Percentiles rank a stretch among this genome's conserved stretches.
These are phyloP conservation scores for Caenorhabditis doughertyi DNA, from an alignment of 2,888 invertebrate species.

Conservation along the genomic window DNA sequence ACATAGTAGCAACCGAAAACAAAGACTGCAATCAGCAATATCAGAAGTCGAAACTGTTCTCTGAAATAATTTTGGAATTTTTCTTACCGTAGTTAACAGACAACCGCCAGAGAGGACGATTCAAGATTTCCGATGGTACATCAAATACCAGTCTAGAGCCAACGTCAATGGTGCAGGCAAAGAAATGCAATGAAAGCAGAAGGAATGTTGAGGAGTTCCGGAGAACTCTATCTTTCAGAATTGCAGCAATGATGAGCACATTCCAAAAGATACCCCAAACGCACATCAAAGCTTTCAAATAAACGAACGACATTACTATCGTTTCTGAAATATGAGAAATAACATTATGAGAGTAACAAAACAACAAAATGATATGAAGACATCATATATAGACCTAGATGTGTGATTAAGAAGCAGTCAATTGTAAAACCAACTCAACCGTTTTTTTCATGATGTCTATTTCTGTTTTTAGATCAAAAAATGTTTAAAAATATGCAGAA, in stretches of 20 bases:
- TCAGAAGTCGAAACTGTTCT: neutral
- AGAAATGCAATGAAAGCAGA: conserved; percentile 40
- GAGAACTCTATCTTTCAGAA: conserved; percentile 51
- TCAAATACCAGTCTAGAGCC: conserved; percentile 61
- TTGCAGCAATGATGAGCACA: conserved; percentile 47
- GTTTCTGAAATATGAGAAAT: neutral
- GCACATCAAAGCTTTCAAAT: conserved; percentile 63
- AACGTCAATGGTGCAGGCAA: conserved; percentile 57
- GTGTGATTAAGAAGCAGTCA: neutral
- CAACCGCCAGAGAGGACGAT: conserved; percentile 53
- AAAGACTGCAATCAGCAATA: too few species aligned
- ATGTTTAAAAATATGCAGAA: neutral
- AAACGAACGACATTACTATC: conserved; percentile 14
- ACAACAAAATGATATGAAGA: conserved; percentile 3
- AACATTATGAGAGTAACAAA: neutral
- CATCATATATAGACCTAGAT: neutral
- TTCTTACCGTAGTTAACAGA: conserved; percentile 52
- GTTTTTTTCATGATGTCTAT: neutral
- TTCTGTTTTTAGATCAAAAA: neutral
- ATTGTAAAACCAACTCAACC: neutral
- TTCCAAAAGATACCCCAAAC: conserved; percentile 66
- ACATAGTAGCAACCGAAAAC: too few species aligned
- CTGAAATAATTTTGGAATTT: neutral
- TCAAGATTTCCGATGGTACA: conserved; percentile 59
- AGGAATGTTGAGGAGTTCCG: conserved; percentile 61